A percentile compares a stretch with the other conserved stretches of the same genome.
These are phyloP conservation scores for Drosophila mojavensis DNA, from an alignment of 1,140 invertebrate genomes.

Conservation along the genomic window DNA sequence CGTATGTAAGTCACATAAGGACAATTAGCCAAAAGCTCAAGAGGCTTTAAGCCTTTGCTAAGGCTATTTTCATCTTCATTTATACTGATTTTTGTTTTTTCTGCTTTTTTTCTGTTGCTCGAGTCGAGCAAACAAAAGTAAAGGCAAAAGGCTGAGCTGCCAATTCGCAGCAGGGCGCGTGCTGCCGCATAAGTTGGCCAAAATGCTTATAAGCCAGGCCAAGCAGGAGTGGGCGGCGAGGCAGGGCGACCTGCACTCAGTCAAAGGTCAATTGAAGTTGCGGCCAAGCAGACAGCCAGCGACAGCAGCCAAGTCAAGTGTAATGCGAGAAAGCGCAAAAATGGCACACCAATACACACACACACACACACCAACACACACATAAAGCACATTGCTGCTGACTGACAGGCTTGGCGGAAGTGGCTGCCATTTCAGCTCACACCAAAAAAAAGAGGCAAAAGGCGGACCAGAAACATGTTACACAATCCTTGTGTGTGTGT, in stretches of 20 bases:
- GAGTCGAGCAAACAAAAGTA: constrained; percentile 16
- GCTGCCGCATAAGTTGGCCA: constrained; percentile 72
- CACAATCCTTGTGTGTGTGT: constrained; percentile 75
- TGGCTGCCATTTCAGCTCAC: constrained; percentile 39
- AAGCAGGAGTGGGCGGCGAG: not conserved
- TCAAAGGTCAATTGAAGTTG: constrained; percentile 82
- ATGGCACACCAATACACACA: constrained; percentile 49
- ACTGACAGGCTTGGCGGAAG: constrained; percentile 35
- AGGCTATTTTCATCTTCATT: not conserved
- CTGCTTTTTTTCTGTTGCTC: not conserved
- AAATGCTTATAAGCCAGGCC: constrained; percentile 43
- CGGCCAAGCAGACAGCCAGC: constrained; percentile 63
- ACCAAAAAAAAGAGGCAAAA: constrained; percentile 22
- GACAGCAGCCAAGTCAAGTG: constrained; percentile 70
- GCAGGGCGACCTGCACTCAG: constrained; percentile 27
- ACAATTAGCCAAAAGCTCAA: constrained; percentile 72
- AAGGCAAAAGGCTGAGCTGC: constrained; percentile 61
- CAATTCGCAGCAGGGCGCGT: constrained; percentile 59
- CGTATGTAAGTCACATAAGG: constrained; percentile 77
- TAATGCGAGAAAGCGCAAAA: constrained; percentile 78
- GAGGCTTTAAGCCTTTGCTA: constrained; percentile 30
- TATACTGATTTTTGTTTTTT: constrained; percentile 4
- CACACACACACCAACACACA: constrained; percentile 21
- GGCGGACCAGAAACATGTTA: constrained; percentile 65
- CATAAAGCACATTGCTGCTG: constrained; percentile 32